Base-by-base conservation (phyloP, 2,888 invertebrate genomes). In the Chymomyza procnemis region DNA sequence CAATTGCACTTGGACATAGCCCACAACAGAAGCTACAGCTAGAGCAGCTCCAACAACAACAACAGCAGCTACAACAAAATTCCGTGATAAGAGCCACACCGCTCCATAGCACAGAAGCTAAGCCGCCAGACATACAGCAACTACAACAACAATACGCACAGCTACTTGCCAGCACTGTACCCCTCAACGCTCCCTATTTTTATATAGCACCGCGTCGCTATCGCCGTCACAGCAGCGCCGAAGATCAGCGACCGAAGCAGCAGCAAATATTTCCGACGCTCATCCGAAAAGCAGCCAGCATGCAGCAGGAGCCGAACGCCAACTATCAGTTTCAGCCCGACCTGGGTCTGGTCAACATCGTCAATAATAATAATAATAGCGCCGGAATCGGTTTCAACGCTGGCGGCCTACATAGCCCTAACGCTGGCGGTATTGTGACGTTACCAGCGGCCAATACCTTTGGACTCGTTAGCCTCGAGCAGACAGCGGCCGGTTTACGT, bases 311-410 rank as follows among this genome's bases (percentile, higher is more conserved):
- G 72, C 83, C 89, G 87, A 90, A 91, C 72, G 82, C 90, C 74
- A 90, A 90, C 81, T 88, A 89, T 88, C 90, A 90, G 89, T 90
- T 89, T 90, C 91, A 90, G 79, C 88, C 90, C 86, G 90, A 91
- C 76, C 83, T 89, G 89, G 90, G 90, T 73, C 87, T 90, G 79
- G 89, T 89, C 78, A 89, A 89, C 88, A 90, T 88, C 90, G 81
- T 85, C 66, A 74, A 82, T 46, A 85, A 82, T 54, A 74, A 73
- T 58, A 82, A 73, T 52, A 80, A 77, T 60, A 19, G 14, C 46
- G 47, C 8, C 47, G 64, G 41, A 26, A 67, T 16, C 22, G 50
- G 18, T 54, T 66, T 57, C 41, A 67, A 66, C n/a, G 64, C 46
- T 48, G 59, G 34, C 50, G 46, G 22, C 26, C 60, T 59, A n/a